phyloP scores from a whole-genome alignment of 2,888 invertebrate genomes.

The Chironomus tentans region DNA sequence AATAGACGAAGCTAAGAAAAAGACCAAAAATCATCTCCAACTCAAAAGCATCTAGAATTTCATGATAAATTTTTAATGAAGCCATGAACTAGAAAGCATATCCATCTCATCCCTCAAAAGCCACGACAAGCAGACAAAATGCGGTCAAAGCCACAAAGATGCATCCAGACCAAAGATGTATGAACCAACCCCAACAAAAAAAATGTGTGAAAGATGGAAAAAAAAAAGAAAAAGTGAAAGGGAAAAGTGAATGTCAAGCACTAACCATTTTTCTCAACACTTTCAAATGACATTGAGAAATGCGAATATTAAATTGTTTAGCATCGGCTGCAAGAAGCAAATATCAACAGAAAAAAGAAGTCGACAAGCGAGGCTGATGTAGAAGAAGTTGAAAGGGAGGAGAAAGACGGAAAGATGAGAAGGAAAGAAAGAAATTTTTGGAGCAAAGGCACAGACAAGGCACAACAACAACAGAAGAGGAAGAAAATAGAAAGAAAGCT shows the following conservation, averaged over 20 bases:
- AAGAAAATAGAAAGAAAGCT: constrained; percentile 19
- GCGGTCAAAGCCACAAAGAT: no score
- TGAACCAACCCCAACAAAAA: no score
- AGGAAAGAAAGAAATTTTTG: neutral
- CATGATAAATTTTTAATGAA: no score
- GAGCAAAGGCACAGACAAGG: neutral
- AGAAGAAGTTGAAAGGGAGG: neutral
- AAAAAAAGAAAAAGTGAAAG: neutral
- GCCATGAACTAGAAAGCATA: no score
- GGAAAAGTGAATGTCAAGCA: constrained; percentile 1
- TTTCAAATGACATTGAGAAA: constrained; percentile 26
- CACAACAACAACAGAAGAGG: neutral
- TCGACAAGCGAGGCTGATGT: neutral
- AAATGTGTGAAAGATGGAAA: neutral
- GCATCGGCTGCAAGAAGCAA: constrained; percentile 23
- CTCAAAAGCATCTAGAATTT: no score
- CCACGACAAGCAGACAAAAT: no score
- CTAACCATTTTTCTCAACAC: constrained; percentile 17
- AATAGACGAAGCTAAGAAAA: no score
- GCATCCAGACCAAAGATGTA: no score
- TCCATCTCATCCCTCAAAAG: no score
- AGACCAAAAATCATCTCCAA: no score
- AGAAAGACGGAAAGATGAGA: neutral
- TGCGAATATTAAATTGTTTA: constrained; percentile 25
- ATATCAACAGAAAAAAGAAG: constrained; percentile 8